These are phyloP conservation scores for Globodera ellingtonae DNA, from an alignment of 1,140 invertebrate species.

Conservation along the genomic window DNA sequence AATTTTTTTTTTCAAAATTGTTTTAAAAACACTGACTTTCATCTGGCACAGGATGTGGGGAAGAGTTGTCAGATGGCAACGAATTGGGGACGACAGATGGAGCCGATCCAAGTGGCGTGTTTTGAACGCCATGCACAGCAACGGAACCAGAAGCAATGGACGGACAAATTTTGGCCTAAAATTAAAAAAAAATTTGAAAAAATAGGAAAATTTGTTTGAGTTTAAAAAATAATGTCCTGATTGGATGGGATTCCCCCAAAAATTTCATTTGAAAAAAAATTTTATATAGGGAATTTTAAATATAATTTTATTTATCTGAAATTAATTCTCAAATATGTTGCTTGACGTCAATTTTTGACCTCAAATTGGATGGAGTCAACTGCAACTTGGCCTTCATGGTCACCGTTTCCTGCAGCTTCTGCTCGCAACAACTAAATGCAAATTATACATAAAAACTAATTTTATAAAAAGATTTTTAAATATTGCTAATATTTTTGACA, in stretches of 20 bases:
- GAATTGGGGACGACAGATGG: background rate
- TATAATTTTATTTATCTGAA: too few relatives aligned
- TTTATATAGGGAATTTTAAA: background rate
- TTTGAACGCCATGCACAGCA: background rate
- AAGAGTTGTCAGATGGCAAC: background rate
- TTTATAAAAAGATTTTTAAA: too few relatives aligned
- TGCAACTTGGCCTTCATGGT: conserved; percentile 45
- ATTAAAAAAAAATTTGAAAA: too few relatives aligned
- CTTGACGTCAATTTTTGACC: conserved; percentile 24
- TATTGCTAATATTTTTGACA: too few relatives aligned
- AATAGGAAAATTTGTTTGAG: too few relatives aligned
- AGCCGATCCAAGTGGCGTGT: background rate
- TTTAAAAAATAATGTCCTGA: too few relatives aligned
- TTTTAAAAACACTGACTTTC: conserved; percentile 7
- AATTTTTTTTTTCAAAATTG: too few relatives aligned
- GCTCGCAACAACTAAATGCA: conserved; percentile 37
- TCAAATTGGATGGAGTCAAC: conserved; percentile 51
- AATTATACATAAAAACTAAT: background rate
- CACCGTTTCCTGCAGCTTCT: conserved; percentile 37
- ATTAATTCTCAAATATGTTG: background rate
- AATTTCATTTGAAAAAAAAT: background rate
- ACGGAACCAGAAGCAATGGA: conserved; percentile 8
- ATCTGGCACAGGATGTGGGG: conserved; percentile 12
- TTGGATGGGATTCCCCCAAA: too few relatives aligned
- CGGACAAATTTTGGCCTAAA: conserved; percentile 21